Evolutionary conservation across 1,140 invertebrate species (phyloP).

Genomic region (Papilio xuthus): DNA sequence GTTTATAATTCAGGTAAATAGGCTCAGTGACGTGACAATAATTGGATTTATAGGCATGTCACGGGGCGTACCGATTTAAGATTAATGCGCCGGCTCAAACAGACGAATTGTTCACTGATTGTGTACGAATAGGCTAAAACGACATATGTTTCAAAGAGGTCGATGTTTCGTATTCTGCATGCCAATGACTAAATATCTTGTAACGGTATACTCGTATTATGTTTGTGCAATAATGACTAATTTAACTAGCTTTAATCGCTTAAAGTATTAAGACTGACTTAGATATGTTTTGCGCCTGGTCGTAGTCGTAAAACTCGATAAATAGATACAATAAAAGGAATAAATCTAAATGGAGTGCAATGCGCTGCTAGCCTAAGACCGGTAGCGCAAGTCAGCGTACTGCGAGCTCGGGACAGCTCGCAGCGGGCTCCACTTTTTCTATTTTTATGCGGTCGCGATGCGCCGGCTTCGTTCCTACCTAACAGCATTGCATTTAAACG

Average conservation of each 20-base stretch:
- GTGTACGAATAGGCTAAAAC: background rate
- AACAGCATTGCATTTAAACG: constrained; percentile 44
- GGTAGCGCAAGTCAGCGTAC: constrained; percentile 62
- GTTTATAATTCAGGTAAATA: constrained; percentile 51
- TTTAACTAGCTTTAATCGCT: constrained; percentile 7
- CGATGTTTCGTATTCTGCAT: background rate
- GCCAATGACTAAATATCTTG: background rate
- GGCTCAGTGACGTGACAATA: constrained; percentile 42
- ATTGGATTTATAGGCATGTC: constrained; percentile 36
- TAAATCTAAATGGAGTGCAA: constrained; percentile 26
- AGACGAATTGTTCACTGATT: constrained; percentile 19
- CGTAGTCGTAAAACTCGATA: background rate
- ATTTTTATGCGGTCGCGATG: constrained; percentile 49
- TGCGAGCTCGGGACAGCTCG: constrained; percentile 43
- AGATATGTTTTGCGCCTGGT: background rate
- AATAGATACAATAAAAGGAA: constrained; percentile 21
- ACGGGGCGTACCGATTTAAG: constrained; percentile 34
- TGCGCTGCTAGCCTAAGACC: constrained; percentile 48
- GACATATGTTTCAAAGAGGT: constrained; percentile 2
- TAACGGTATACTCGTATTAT: constrained; percentile 37
- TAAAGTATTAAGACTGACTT: background rate
- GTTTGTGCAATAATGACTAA: constrained; percentile 37
- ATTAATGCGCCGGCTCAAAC: constrained; percentile 9
- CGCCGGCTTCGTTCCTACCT: constrained; percentile 44
- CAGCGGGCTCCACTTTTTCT: constrained; percentile 52